Evolutionary conservation across 2,888 invertebrate genomes (phyloP), one percentile per base, ranked within the genome.

Genomic region (Timandra comae): DNA sequence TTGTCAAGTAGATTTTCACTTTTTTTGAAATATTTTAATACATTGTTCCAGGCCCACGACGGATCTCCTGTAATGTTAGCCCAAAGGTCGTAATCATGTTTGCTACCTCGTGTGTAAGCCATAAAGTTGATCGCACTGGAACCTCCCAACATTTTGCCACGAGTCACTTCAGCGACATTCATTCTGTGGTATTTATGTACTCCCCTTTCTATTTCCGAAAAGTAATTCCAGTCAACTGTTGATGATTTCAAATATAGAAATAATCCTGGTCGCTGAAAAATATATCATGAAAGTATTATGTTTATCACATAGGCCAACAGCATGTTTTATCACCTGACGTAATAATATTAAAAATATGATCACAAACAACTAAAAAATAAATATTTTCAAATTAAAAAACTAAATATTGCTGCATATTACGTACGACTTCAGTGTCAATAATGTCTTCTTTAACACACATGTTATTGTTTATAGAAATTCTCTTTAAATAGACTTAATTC

Each of bases 141-240:
- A 1, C 89, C 89, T 25, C 89, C 88, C 45, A 88, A 62, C 41
- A 86, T 70, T 49, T 88, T 89, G 0, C 91, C 91, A 10, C 88
- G 68, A 7, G 88, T 41, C 38, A 50, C 11, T 25, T 31, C 35
- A 12, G 28, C 21, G 3, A 27, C 11, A 3, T 23, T 19, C 6
- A 22, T 19, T 10, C 27, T 28, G 9, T 36, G 33, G 13, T 20
- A 29, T 21, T 22, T 30, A 1, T 26, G 19, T 7, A 22, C 9
- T 3, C 30, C 87, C 49, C 78, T 58, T 12, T 34, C 22, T 13
- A 31, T 8, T 27, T 38, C 19, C 27, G 21, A 24, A n/a, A 79
- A 1, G 80, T 84, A 46, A 87, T 41, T 36, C 40, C 40, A 41
- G 7, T 41, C 40, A 9, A 2, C 5, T n/a, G 21, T 10, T 1